phyloP scores from a whole-genome alignment of 1,140 invertebrate species.

The Apis florea region DNA sequence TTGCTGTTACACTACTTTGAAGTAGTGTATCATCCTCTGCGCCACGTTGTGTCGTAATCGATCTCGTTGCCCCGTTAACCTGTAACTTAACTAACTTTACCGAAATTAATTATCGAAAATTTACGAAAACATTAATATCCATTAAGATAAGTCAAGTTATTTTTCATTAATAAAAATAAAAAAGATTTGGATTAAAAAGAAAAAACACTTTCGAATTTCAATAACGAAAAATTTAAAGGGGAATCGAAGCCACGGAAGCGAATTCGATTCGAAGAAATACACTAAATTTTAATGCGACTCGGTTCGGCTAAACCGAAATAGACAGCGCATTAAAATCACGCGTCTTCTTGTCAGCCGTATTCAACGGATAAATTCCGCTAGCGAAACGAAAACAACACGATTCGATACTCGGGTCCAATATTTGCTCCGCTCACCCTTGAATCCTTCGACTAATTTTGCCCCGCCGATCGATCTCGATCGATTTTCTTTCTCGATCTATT shows the following conservation, averaged over 20 bases:
- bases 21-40: background rate
- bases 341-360: constrained; percentile 12
- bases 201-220: background rate
- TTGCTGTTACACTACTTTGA: background rate
- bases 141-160: no score
- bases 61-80: background rate
- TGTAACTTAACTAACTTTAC: background rate
- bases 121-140: background rate
- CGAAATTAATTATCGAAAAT: background rate
- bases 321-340: constrained; percentile 11
- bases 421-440: background rate
- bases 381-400: constrained; percentile 12
- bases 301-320: constrained; percentile 8
- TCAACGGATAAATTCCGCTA: constrained; percentile 7
- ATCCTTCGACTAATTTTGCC: background rate
- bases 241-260: background rate
- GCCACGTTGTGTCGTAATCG: constrained; percentile 18
- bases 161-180: no score
- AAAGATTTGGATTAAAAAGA: no score
- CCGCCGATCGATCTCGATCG: background rate
- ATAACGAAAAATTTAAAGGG: background rate
- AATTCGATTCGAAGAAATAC: background rate
- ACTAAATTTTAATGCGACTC: background rate
- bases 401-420: background rate
- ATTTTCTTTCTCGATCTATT: background rate